Conservation (phyloP, 2,113 vertebrate genomes). For the Hippolais icterina region DNA sequence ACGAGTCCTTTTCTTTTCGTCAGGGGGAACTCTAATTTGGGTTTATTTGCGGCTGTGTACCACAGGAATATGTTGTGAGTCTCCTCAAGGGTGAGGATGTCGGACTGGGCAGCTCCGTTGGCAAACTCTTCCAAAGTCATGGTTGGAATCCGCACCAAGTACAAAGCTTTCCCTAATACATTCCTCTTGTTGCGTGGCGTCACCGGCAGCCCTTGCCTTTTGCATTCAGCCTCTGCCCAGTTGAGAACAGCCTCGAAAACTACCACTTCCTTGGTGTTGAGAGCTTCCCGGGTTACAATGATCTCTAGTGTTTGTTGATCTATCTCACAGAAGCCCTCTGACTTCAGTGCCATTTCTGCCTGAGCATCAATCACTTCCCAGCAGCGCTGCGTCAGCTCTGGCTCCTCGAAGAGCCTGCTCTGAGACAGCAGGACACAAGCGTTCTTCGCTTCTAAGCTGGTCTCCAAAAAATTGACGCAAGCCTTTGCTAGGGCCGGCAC, state of each 20-base stretch:
- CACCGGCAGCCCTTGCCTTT: constrained; percentile 78
- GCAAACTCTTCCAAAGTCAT: constrained; percentile 97
- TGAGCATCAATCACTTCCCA: constrained; percentile 99
- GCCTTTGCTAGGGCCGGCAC: constrained; percentile 91
- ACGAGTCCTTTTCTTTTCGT: constrained; percentile 81
- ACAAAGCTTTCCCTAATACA: constrained; percentile 87
- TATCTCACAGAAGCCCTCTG: constrained; percentile 93
- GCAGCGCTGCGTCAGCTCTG: constrained; percentile 92
- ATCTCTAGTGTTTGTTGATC: constrained; percentile 91
- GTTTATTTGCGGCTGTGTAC: constrained; percentile 94
- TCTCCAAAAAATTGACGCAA: constrained; percentile 95
- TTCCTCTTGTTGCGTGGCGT: constrained; percentile 83
- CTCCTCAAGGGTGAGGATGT: constrained; percentile 94
- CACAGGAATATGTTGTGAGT: constrained; percentile 93
- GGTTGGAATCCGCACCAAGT: constrained; percentile 88
- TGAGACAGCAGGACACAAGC: constrained; percentile 96
- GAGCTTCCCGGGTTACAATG: constrained; percentile 88
- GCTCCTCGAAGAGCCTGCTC: constrained; percentile 97
- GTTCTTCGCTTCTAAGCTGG: constrained; percentile 92
- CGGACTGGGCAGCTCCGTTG: constrained; percentile 89
- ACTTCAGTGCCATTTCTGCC: constrained; percentile 90
- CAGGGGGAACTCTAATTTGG: constrained; percentile 86
- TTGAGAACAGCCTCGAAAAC: constrained; percentile 89
- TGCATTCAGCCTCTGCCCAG: constrained; percentile 94
- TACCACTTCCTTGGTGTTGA: constrained; percentile 91